Base-by-base conservation (phyloP, 2,888 invertebrate species). In the Carterocephalus palaemon region DNA sequence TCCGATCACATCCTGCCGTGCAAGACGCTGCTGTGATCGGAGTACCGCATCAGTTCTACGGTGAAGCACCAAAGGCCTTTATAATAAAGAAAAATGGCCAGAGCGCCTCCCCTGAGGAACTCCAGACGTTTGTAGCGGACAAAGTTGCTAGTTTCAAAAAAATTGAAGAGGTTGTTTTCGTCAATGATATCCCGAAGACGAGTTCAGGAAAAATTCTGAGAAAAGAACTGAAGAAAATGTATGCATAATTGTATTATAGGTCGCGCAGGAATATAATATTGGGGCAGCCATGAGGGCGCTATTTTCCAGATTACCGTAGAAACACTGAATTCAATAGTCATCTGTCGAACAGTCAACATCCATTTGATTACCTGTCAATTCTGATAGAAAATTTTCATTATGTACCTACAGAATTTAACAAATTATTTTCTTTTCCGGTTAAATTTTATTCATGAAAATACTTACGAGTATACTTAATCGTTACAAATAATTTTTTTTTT, bases 21-120 rank as follows among this genome's bases (percentile, higher is more conserved):
- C 75, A 86, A 19, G 97, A 97, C 56, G 95, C 93, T 0, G 97
- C 94, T 0, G 97, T 98, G 1, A 89, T 96, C 45, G 96, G 96
- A 0, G 81, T 95, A 3, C 91, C 92, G 0, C 91, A 95, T 61
- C 87, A 89, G 1, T 78, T 88, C 49, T 88, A 83, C 55, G 96
- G 96, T 0, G 95, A 96, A 83, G 88, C 91, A 0, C 96, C 96
- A 0, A 90, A 91, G 57, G 96, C 95, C 0, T 93, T 92, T 60
- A 87, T 96, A 4, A 91, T 93, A 0, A 64, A 84, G 2, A 91
- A 90, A 51, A 70, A 79, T 2, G 84, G 82, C 1, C 62, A 64
- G 12, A 73, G 75, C 22, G 81, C 80, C 0, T 82, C 88, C 4
- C 88, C 76, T 13, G 75, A 83, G 40, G 81, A 85, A 41, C 53